phyloP scores from a whole-genome alignment of 2,888 invertebrate species.

The Serrognathus titanus region DNA sequence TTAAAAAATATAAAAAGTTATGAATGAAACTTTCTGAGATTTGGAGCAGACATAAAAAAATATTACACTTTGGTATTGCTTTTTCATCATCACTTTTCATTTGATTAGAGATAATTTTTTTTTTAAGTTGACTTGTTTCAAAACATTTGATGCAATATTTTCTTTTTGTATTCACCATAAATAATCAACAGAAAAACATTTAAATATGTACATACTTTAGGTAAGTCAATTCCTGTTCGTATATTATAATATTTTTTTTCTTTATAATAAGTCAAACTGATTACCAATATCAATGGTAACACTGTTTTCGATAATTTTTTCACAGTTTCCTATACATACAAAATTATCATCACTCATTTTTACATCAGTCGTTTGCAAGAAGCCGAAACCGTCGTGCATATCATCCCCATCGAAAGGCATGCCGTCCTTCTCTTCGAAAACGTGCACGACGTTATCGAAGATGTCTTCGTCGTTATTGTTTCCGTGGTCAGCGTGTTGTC shows the following conservation, averaged over 20 bases:
- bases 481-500: conserved; percentile 26
- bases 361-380: conserved; percentile 5
- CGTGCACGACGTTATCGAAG: conserved; percentile 17
- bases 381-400: conserved; percentile 1
- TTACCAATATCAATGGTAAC: conserved; percentile 15
- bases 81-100: too few species aligned
- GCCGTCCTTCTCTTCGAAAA: conserved; percentile 14
- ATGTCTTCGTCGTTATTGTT: conserved; percentile 19
- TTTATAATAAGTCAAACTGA: conserved; percentile 15
- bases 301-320: conserved; percentile 11
- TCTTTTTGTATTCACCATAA: too few species aligned
- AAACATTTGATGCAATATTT: too few species aligned
- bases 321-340: conserved; percentile 14
- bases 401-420: not conserved
- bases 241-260: not conserved
- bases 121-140: too few species aligned
- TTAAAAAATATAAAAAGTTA: too few species aligned
- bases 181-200: too few species aligned
- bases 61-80: too few species aligned
- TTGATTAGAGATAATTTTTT: too few species aligned
- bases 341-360: conserved; percentile 8
- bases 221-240: not conserved
- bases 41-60: too few species aligned
- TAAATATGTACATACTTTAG: too few species aligned
- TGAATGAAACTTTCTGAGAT: too few species aligned